Base-by-base conservation (phyloP, 2,888 invertebrate species). In the Eupeodes luniger region DNA sequence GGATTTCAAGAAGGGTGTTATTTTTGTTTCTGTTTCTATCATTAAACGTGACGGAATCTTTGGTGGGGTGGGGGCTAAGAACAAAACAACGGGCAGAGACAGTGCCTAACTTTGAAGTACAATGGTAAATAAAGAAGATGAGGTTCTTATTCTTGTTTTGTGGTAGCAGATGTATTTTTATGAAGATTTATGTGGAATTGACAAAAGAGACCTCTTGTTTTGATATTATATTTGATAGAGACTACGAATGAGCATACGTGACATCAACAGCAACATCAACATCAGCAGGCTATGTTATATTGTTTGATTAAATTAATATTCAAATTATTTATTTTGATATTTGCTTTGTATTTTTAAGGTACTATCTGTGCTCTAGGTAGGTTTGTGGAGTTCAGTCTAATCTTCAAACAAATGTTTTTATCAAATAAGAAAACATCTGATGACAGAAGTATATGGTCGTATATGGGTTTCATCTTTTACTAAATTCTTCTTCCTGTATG, bases 201-300 rank as follows among this genome's bases (percentile, higher is more conserved):
- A 64, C 12, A 7, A 12, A 64, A 47, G 19, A 11, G 19, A 40
- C 47, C 47, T 64, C 19, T 47, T 19, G 14, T 12, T 47, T 27
- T 10, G 27, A 4, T 19, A 12, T 64, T 12, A 64, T 64, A 64
- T 64, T 47, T 64, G 40, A 40, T 9, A 16, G 44, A 44, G 44
- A 90, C 76, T 90, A 89, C 83, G 83, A 89, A 80, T 77, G 55
- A 57, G 49, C 36, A 19, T 40, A 40, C 69, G 36, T 44, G 27
- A 57, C 34, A 49, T 61, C 34, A 40, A 40, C 11, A n/a, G 0
- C 19, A 19, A 19, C 19, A 19, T 19, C 19, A 19, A 36, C 36
- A 36, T 40, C 40, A 40, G 40, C 6, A 40, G 40, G 40, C 4
- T 40, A 9, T 40, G 40, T 40, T 40, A 7, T 40, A 9, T 40